Evolutionary conservation across 2,797 vertebrate genomes (phyloP).

Genomic region (Chaunax sp.): DNA sequence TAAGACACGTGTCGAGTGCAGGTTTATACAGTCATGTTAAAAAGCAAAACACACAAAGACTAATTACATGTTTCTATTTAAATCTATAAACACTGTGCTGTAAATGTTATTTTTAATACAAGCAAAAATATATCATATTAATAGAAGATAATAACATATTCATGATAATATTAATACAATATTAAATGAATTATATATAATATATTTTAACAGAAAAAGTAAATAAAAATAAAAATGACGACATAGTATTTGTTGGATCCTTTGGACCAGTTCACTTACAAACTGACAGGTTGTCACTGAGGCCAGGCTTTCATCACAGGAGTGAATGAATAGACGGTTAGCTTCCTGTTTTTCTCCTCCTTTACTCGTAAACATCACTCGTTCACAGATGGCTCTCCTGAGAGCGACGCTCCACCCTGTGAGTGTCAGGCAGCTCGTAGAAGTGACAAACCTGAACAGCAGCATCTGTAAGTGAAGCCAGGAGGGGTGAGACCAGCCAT

Average conservation of each 20-base stretch:
- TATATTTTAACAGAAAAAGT: too few relatives aligned
- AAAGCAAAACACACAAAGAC: neutral
- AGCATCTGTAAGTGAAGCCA: too few relatives aligned
- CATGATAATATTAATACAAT: neutral
- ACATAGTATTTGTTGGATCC: too few relatives aligned
- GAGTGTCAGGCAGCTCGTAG: slow-evolving; percentile 18
- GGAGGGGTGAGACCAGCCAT: neutral
- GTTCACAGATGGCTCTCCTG: slow-evolving; percentile 49
- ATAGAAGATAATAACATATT: too few relatives aligned
- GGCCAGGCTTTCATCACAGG: slow-evolving; percentile 14
- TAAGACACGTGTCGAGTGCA: neutral
- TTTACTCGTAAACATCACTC: slow-evolving; percentile 42
- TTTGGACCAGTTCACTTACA: too few relatives aligned
- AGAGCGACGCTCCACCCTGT: slow-evolving; percentile 22
- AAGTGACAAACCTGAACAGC: slow-evolving; percentile 22
- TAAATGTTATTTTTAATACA: neutral
- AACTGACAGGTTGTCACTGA: slow-evolving; percentile 1
- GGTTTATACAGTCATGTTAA: neutral
- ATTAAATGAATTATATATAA: too few relatives aligned
- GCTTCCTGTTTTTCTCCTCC: slow-evolving; percentile 45
- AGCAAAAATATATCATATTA: too few relatives aligned
- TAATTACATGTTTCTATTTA: too few relatives aligned
- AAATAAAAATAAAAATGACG: too few relatives aligned
- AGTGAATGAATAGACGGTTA: slow-evolving; percentile 29
- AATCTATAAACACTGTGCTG: too few relatives aligned